Percentiles rank a stretch among this genome's conserved stretches.
phyloP scores from a whole-genome alignment of 2,113 vertebrate genomes.

The Sinocyclocheilus anshuiensis region DNA sequence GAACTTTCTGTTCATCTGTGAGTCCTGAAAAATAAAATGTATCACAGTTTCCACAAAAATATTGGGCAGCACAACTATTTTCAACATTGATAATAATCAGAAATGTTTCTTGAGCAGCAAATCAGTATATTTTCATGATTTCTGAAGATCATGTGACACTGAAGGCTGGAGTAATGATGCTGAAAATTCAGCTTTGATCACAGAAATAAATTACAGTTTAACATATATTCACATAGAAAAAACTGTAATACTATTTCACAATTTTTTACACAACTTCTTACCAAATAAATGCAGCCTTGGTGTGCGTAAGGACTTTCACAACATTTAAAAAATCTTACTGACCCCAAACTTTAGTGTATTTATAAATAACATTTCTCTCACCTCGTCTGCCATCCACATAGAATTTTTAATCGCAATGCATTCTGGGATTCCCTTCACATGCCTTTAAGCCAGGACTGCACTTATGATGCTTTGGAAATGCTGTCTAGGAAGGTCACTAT shows the following conservation, averaged over 20 bases:
- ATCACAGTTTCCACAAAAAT: background rate
- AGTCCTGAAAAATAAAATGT: background rate
- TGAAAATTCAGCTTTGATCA: background rate
- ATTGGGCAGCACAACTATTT: too few relatives aligned
- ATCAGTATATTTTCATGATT: background rate
- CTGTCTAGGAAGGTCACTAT: background rate
- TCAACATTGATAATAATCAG: too few relatives aligned
- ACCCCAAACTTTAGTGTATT: background rate
- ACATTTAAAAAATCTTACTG: background rate
- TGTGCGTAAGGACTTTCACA: too few relatives aligned
- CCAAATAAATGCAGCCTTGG: background rate
- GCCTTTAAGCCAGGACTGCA: background rate
- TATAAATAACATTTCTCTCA: background rate
- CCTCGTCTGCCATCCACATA: background rate
- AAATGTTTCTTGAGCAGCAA: too few relatives aligned
- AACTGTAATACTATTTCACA: background rate
- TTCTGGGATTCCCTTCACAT: conserved; percentile 5
- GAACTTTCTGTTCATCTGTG: background rate
- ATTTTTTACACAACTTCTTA: background rate
- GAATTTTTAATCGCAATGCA: background rate
- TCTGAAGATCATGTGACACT: background rate
- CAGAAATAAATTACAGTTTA: background rate
- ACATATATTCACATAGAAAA: background rate
- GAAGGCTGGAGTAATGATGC: too few relatives aligned
- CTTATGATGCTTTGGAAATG: background rate